Percentiles rank a stretch among this genome's conserved stretches.
These are phyloP conservation scores for Gobius niger DNA, from an alignment of 2,113 vertebrate genomes.

Conservation along the genomic window DNA sequence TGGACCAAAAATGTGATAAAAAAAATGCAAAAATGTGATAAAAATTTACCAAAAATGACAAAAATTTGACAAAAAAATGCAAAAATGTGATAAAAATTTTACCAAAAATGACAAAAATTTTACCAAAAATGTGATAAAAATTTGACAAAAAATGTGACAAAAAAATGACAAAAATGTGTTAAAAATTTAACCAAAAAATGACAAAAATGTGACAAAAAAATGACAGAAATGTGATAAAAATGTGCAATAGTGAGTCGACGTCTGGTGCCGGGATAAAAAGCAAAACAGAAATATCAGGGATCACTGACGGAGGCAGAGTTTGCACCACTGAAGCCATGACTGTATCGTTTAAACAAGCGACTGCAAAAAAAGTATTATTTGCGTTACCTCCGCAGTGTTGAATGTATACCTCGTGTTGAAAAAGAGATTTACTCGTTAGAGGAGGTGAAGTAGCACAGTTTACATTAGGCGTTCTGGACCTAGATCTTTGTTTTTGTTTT, in stretches of 20 bases:
- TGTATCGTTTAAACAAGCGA: constrained; percentile 25
- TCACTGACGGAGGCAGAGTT: constrained; percentile 46
- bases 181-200: no score
- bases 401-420: constrained; percentile 34
- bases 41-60: no score
- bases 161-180: no score
- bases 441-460: constrained; percentile 31
- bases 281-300: constrained; percentile 24
- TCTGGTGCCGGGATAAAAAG: background rate
- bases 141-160: no score
- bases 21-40: no score
- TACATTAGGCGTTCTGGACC: constrained; percentile 30
- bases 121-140: no score
- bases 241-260: constrained; percentile 62
- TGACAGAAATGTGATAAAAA: no score
- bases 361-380: constrained; percentile 55
- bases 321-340: constrained; percentile 42
- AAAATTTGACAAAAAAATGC: no score
- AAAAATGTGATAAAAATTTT: no score
- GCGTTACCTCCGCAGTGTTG: constrained; percentile 55
- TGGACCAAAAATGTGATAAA: no score
- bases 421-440: constrained; percentile 16
- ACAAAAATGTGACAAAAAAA: no score
- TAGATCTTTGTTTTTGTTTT: constrained; percentile 7
- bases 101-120: no score